phyloP scores from a whole-genome alignment of 2,797 vertebrate species.

The Sibirionetta formosa region DNA sequence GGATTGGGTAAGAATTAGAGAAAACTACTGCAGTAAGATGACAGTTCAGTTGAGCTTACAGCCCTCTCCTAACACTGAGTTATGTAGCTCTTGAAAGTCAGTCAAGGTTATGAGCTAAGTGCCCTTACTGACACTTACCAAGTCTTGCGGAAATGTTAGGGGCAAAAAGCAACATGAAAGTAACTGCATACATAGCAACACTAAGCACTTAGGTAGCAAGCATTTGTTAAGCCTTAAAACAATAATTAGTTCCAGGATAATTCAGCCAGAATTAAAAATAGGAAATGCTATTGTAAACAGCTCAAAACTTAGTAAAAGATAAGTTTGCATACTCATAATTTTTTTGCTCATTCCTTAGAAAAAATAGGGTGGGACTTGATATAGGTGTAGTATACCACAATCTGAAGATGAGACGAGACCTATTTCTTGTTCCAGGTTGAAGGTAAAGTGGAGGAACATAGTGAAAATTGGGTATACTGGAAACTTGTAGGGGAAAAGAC shows the following conservation, averaged over 20 bases:
- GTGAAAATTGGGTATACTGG: not conserved
- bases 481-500: not conserved
- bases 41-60: not conserved
- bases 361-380: not conserved
- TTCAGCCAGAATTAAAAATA: not conserved
- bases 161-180: not conserved
- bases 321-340: not conserved
- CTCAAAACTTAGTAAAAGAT: not conserved
- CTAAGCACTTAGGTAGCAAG: not conserved
- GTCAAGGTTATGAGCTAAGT: not conserved
- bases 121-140: not conserved
- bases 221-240: not conserved
- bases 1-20: no score
- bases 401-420: not conserved
- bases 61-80: not conserved
- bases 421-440: not conserved
- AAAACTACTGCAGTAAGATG: not conserved
- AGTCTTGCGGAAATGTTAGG: not conserved
- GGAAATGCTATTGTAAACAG: not conserved
- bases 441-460: not conserved
- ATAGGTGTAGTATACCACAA: no score
- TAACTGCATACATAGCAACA: no score
- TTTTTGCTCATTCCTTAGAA: not conserved
- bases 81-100: not conserved
- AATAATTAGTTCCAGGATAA: not conserved